phyloP scores from a whole-genome alignment of 2,797 vertebrate genomes.

The Trichosurus vulpecula region DNA sequence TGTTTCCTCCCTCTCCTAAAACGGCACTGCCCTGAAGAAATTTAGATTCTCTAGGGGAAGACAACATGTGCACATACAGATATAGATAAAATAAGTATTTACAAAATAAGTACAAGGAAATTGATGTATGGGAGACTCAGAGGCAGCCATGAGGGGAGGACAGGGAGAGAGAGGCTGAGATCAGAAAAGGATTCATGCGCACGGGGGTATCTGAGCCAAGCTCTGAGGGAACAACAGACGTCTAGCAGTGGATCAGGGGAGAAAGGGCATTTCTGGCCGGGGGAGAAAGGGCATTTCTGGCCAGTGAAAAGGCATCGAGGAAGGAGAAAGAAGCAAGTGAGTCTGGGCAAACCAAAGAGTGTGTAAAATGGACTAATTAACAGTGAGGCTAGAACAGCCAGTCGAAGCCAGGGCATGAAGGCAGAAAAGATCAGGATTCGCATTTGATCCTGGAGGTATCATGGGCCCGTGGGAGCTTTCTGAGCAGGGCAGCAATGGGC shows the following conservation, averaged over 20 bases:
- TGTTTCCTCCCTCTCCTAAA: no score
- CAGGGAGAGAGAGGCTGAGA: not conserved
- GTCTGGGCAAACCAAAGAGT: not conserved
- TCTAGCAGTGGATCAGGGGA: not conserved
- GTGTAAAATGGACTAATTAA: not conserved
- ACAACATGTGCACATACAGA: not conserved
- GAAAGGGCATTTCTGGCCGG: not conserved
- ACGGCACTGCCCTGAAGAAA: no score
- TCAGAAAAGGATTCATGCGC: not conserved
- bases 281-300: not conserved
- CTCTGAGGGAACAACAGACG: not conserved
- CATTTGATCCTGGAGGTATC: not conserved
- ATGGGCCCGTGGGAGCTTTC: not conserved
- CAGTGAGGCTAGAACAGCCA: no score
- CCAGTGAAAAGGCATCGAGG: not conserved
- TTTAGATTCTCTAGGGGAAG: not conserved
- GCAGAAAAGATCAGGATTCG: not conserved
- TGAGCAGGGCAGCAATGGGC: not conserved
- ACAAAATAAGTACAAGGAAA: not conserved
- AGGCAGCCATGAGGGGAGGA: not conserved
- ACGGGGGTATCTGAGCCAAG: not conserved
- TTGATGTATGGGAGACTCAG: not conserved
- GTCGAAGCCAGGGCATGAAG: not conserved
- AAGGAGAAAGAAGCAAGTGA: not conserved
- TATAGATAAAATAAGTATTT: not conserved